phyloP scores from a whole-genome alignment of 2,888 invertebrate genomes.

The Melolontha melolontha region DNA sequence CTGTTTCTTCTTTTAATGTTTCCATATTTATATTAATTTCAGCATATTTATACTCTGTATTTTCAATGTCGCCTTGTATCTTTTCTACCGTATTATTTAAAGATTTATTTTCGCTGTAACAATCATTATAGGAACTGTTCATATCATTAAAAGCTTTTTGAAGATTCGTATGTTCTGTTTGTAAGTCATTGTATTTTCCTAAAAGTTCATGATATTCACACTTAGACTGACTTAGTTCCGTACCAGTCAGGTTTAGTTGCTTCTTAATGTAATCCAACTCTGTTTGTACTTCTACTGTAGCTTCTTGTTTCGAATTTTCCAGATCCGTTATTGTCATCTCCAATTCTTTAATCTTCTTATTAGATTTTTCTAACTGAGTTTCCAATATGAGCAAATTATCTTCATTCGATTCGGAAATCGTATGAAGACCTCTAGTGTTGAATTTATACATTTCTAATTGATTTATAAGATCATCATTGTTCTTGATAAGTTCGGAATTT shows the following conservation, averaged over 20 bases:
- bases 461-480: conserved; percentile 76
- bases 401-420: conserved; percentile 80
- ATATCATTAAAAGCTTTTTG: conserved; percentile 72
- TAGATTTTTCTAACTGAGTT: conserved; percentile 71
- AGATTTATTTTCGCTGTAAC: conserved; percentile 56
- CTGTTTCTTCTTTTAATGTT: conserved; percentile 61
- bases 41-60: conserved; percentile 60
- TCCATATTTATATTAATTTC: conserved; percentile 68
- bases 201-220: conserved; percentile 57
- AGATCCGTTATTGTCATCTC: conserved; percentile 57
- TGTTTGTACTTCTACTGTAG: conserved; percentile 49
- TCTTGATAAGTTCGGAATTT: conserved; percentile 76
- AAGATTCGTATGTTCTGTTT: conserved; percentile 67
- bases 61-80: conserved; percentile 64
- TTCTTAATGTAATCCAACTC: conserved; percentile 53
- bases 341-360: conserved; percentile 63
- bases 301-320: conserved; percentile 50
- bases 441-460: conserved; percentile 73
- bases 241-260: conserved; percentile 51
- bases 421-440: conserved; percentile 74
- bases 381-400: conserved; percentile 75
- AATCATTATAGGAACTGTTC: conserved; percentile 67
- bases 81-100: conserved; percentile 65
- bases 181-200: conserved; percentile 49
- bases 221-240: conserved; percentile 51